Evolutionary conservation across 2,113 vertebrate genomes (phyloP).

Genomic region (Sphaerodactylus townsendi): DNA sequence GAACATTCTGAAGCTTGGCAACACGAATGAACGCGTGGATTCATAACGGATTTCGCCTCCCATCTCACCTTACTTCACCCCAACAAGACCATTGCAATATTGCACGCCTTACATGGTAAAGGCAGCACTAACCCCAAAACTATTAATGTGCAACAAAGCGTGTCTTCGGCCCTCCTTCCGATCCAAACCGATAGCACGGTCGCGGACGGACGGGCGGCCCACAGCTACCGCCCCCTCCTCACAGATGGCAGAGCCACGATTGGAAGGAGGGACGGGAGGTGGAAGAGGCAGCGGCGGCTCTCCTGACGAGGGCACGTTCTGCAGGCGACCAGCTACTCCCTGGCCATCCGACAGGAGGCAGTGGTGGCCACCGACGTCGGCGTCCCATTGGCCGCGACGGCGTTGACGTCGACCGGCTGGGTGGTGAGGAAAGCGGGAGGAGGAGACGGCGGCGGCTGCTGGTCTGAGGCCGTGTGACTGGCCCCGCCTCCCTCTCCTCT

Average conservation of each 20-base stretch:
- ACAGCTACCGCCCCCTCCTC: not conserved
- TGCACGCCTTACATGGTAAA: conserved; percentile 14
- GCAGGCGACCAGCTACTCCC: not conserved
- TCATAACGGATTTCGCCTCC: not conserved
- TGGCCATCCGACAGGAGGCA: conserved; percentile 25
- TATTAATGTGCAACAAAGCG: not conserved
- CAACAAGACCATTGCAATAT: not conserved
- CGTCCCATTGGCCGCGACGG: not conserved
- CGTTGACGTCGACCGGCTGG: not conserved
- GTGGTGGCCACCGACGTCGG: not conserved
- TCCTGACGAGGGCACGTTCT: not conserved
- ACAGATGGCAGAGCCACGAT: not conserved
- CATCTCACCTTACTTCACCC: no score
- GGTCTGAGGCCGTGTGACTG: not conserved
- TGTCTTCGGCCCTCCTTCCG: not conserved
- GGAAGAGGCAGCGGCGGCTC: not conserved
- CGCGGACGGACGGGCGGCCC: no score
- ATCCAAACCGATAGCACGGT: not conserved
- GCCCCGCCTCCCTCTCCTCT: not conserved
- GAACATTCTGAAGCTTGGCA: not conserved
- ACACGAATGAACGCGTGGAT: not conserved
- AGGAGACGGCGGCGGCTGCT: not conserved
- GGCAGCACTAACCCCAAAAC: not conserved
- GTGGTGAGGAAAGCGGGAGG: not conserved
- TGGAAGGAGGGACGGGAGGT: not conserved